These are phyloP conservation scores for Pithecia hirsuta DNA, from an alignment of 2,797 vertebrate genomes.

Conservation along the genomic window DNA sequence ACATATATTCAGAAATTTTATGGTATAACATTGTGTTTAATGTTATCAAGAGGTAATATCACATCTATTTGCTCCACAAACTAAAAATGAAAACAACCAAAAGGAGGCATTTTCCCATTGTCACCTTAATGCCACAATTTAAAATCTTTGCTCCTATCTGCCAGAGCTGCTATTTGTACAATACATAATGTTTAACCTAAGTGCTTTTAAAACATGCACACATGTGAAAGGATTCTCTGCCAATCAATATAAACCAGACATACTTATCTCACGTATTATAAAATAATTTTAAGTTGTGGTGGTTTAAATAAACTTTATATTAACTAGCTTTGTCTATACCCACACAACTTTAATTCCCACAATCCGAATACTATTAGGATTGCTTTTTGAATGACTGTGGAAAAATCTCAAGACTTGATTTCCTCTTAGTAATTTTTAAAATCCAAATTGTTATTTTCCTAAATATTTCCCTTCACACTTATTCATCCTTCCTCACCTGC, in stretches of 20 bases:
- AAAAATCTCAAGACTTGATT: background rate
- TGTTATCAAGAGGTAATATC: background rate
- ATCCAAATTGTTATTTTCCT: background rate
- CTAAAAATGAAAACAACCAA: background rate
- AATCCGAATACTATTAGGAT: background rate
- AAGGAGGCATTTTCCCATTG: background rate
- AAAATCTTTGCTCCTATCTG: background rate
- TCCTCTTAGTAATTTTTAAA: background rate
- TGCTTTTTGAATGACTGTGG: background rate
- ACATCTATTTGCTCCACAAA: background rate
- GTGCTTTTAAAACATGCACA: background rate
- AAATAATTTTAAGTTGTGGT: conserved; percentile 1
- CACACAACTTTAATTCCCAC: background rate
- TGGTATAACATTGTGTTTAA: background rate
- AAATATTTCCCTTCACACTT: background rate
- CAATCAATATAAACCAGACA: background rate
- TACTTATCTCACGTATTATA: background rate
- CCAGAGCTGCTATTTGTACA: background rate
- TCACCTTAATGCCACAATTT: background rate
- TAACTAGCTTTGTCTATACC: background rate
- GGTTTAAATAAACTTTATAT: background rate
- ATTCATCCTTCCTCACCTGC: background rate
- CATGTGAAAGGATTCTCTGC: background rate
- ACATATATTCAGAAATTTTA: background rate
- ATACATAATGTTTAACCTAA: background rate